Evolutionary conservation across 2,797 vertebrate genomes (phyloP), one percentile per base, ranked within the genome.

Genomic region (Scleropages formosus): DNA sequence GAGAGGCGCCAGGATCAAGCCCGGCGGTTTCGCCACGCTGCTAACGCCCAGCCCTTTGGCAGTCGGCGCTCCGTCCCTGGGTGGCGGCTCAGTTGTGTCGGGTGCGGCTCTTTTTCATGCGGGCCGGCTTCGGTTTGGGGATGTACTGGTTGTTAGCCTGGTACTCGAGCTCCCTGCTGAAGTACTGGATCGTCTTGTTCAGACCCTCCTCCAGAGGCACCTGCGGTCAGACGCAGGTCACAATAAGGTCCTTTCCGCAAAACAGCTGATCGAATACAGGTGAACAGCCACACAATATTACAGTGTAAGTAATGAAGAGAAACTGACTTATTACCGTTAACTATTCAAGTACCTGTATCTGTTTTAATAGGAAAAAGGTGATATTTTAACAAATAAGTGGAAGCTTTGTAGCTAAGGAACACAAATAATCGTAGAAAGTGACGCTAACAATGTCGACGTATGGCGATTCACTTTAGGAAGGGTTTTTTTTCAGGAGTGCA

Each of bases 151-250:
- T 98, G 85, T 98, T 98, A 9, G 96, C 97, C 86, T 99, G 98
- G 88, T 98, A 95, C 82, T 99, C 96, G 0, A 99, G 94, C 76
- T 99, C 96, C 85, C 96, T 92, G 75, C 93, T 96, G 90, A 99
- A 99, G 87, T 99, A 99, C 87, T 98, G 96, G 85, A 99, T 99
- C 4, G 98, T 98, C 93, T 98, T 98, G 86, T 99, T 98, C 82
- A 99, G 85, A 27, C 98, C 98, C 90, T 99, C 98, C 85, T 99
- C 96, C 90, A 99, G 77, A 0, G 98, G 98, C 20, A 99, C 98
- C 98, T 99, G 84, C 80, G 78, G 61, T 78, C 78, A 87, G 80
- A 64, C 11, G 69, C 12, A 74, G 31, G 16, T 1, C 78, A 85
- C 87, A 27, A 83, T 56, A 56, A 2, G 56, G 53, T 56, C 12